Base-by-base conservation (phyloP, 2,797 vertebrate genomes). In the Danio albolineatus region DNA sequence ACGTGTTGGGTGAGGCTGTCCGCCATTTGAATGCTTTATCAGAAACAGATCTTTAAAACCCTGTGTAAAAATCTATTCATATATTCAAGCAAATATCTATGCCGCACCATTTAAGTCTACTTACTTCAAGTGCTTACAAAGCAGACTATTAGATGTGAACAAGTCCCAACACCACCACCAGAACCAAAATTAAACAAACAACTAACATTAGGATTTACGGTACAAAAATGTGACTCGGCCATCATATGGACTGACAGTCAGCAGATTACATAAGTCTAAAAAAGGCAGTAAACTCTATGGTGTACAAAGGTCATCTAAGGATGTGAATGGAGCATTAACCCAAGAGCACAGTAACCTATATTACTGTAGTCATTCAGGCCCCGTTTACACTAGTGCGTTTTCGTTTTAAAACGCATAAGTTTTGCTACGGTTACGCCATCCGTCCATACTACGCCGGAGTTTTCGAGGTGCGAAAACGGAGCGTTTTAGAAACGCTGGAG, bases 251-350 rank as follows among this genome's bases (percentile, higher is more conserved):
- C 44, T 2, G 38, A 39, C 14, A 62, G 66, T 65, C 48, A 72
- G 16, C 69, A 59, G 19, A 73, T 73, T 67, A 21, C 12, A 59
- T 57, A 28, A 66, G 2, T 73, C 7, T 39, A 12, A 44, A 39
- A 64, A 54, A 48, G 2, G 38, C 41, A 4, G 7, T 70, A 59
- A 46, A 46, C 17, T 28, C 9, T 21, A 53, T 19, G 5, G 7
- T 53, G 56, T 57, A 65, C 76, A 81, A 75, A 66, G 65, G 56
- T 79, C 64, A 69, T 14, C 12, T 14, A 51, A 39, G 61, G 51
- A 10, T 43, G 61, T 59, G 57, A 49, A 64, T 2, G 10, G 13
- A 39, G 41, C 2, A 38, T 54, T 64, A 48, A 73, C 59, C 19
- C 38, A 56, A 64, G 51, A 57, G 48, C 69, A 67, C 44, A 39